These are phyloP conservation scores for Drosophila demipolita DNA, from an alignment of 2,888 invertebrate species.

Conservation along the genomic window DNA sequence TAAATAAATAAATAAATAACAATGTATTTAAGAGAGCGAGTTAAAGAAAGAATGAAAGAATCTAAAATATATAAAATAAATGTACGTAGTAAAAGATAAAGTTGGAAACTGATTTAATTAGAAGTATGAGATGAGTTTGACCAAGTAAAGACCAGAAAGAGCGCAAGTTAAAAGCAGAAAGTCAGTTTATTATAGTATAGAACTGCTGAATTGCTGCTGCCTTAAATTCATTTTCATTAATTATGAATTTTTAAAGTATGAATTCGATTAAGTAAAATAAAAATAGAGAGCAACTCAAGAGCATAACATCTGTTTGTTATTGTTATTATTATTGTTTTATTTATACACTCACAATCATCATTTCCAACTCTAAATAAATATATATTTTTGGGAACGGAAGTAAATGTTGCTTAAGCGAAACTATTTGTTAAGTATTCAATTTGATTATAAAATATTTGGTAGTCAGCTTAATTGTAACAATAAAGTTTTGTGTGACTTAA, in stretches of 20 bases:
- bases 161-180: neutral
- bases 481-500: neutral
- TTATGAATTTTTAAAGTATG: neutral
- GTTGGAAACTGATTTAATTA: neutral
- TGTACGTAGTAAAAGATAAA: neutral
- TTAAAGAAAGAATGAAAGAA: too few species aligned
- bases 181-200: neutral
- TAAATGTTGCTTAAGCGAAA: neutral
- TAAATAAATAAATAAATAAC: neutral
- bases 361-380: neutral
- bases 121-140: neutral
- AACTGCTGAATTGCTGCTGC: neutral
- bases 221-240: neutral
- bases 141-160: neutral
- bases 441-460: neutral
- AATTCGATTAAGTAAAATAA: neutral
- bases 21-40: neutral
- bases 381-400: neutral
- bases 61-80: too few species aligned
- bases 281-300: neutral
- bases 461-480: neutral
- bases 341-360: neutral
- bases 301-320: neutral
- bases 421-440: too few species aligned
- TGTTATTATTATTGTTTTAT: neutral